Conservation (phyloP, 2,888 invertebrate species). For the Drosophila demipolita region DNA sequence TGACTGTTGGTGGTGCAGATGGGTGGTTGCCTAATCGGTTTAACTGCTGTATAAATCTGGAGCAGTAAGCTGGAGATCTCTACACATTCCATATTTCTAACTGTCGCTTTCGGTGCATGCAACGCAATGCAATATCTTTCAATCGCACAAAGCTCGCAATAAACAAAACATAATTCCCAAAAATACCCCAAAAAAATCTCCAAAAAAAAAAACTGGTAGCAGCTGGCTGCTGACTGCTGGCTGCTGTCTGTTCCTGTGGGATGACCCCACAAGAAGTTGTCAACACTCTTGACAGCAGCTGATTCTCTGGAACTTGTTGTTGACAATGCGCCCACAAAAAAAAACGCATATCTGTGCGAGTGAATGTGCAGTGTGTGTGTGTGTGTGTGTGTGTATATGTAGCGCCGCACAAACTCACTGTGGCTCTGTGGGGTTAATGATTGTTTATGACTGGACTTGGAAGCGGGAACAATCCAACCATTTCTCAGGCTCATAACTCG, state of each 20-base stretch:
- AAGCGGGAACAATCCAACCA: constrained; percentile 30
- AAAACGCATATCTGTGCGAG: constrained; percentile 27
- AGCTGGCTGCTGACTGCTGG: constrained; percentile 19
- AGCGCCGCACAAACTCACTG: constrained; percentile 59
- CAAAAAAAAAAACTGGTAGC: constrained; percentile 28
- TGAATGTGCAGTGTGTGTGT: not conserved
- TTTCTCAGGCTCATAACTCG: constrained; percentile 74
- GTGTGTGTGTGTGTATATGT: constrained; percentile 14
- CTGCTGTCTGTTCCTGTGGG: constrained; percentile 11
- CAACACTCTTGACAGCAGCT: constrained; percentile 63
- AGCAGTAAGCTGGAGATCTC: constrained; percentile 47
- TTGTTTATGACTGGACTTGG: constrained; percentile 65
- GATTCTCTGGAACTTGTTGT: constrained; percentile 71
- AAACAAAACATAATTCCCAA: constrained; percentile 61
- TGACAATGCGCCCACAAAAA: constrained; percentile 49
- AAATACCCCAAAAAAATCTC: constrained; percentile 8
- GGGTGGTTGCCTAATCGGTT: constrained; percentile 55
- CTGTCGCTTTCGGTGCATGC: constrained; percentile 1
- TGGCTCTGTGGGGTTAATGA: constrained; percentile 64
- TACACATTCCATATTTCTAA: not conserved
- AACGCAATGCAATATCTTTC: constrained; percentile 37
- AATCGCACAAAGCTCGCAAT: constrained; percentile 52
- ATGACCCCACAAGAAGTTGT: constrained; percentile 73
- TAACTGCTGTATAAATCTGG: constrained; percentile 47
- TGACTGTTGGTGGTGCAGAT: constrained; percentile 13